These are phyloP conservation scores for Penaeus chinensis DNA, from an alignment of 1,140 invertebrate species.

Conservation along the genomic window DNA sequence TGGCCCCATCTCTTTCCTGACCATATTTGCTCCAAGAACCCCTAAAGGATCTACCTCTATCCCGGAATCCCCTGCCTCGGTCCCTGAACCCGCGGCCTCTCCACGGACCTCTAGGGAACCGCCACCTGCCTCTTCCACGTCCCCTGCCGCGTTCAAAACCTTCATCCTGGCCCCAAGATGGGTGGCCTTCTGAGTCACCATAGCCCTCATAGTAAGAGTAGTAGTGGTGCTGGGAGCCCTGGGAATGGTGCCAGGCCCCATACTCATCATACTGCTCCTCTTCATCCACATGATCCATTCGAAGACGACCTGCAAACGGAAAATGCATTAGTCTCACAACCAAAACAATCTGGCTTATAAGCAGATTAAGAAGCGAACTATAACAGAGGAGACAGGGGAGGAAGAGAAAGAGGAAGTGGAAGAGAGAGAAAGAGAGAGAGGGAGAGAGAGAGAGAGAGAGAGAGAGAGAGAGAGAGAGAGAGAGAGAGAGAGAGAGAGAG, in stretches of 20 bases:
- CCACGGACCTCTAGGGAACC: conserved; percentile 41
- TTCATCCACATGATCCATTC: conserved; percentile 27
- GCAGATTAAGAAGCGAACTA: no score
- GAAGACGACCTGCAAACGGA: not conserved
- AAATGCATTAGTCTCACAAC: not conserved
- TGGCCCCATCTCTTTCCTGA: not conserved
- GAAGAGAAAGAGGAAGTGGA: not conserved
- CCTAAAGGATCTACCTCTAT: not conserved
- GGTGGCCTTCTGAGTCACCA: not conserved
- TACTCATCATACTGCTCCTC: conserved; percentile 21
- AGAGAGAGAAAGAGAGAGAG: not conserved
- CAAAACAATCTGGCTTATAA: not conserved
- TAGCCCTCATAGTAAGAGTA: not conserved
- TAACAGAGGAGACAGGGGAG: not conserved
- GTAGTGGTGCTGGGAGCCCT: conserved; percentile 1
- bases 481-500: not conserved
- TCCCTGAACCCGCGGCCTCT: conserved; percentile 45
- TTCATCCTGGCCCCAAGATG: not conserved
- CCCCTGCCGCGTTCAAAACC: conserved; percentile 32
- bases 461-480: not conserved
- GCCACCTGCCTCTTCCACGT: conserved; percentile 28
- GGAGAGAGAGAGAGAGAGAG: not conserved
- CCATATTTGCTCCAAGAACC: not conserved
- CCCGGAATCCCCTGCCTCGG: conserved; percentile 34
- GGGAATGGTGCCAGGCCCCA: not conserved